phyloP scores from a whole-genome alignment of 2,888 invertebrate genomes.

The Alcis repandata region DNA sequence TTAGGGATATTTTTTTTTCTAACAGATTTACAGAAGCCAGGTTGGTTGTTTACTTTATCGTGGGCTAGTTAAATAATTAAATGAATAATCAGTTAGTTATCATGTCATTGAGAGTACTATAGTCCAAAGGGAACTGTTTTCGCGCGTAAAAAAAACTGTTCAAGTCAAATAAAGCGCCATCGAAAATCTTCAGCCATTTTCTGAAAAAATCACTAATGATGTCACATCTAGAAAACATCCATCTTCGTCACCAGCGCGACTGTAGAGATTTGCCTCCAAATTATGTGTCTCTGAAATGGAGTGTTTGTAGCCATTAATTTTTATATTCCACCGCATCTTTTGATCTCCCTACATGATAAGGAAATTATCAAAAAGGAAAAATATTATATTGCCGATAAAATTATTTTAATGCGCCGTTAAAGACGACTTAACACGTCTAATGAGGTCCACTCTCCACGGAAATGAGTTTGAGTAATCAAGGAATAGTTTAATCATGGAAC shows the following conservation, averaged over 20 bases:
- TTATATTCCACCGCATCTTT: conserved; percentile 69
- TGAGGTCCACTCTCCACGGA: conserved; percentile 49
- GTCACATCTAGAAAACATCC: conserved; percentile 38
- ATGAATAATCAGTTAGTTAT: too few species aligned
- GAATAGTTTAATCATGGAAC: conserved; percentile 39
- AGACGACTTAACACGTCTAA: conserved; percentile 53
- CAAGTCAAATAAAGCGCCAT: too few species aligned
- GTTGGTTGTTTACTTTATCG: too few species aligned
- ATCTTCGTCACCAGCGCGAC: conserved; percentile 45
- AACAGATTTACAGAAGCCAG: too few species aligned
- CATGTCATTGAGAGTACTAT: too few species aligned
- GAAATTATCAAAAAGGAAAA: conserved; percentile 52
- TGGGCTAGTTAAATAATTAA: too few species aligned
- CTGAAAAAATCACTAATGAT: conserved; percentile 9
- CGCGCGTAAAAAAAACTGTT: too few species aligned
- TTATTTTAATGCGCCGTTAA: conserved; percentile 46
- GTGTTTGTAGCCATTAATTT: conserved; percentile 79
- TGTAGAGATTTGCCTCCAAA: conserved; percentile 66
- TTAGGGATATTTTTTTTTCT: too few species aligned
- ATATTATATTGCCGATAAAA: conserved; percentile 49
- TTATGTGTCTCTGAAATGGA: conserved; percentile 71
- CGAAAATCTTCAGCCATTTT: too few species aligned
- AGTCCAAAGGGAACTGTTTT: too few species aligned
- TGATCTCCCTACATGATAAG: conserved; percentile 60
- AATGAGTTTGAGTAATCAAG: conserved; percentile 44